Base-by-base conservation (phyloP, 2,113 vertebrate genomes). In the Saiga tatarica region DNA sequence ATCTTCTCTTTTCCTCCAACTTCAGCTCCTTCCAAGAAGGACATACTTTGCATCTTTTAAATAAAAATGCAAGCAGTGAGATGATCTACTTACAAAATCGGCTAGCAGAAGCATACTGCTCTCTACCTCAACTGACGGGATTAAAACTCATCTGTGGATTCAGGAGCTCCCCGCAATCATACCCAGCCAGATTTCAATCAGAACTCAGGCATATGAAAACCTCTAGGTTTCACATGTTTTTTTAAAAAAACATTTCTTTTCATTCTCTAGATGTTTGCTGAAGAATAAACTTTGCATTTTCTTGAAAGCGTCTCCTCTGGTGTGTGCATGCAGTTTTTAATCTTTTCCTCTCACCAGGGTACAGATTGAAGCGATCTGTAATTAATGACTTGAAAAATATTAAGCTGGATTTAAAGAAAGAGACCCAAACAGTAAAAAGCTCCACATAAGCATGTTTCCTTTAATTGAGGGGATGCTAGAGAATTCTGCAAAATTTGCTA, bases 141-240 rank as follows among this genome's bases (percentile, higher is more conserved):
- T 98, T 98, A 98, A 98, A 98, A 98, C 95, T 98, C 85, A 84
- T 97, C 97, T 97, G 84, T 97, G 96, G 98, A 98, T 98, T 89
- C 96, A 98, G 98, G 94, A 95, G 91, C 90, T 97, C 93, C 89
- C 95, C 94, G 67, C 98, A 98, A 98, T 99, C 98, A 98, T 91
- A 98, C 97, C 95, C 95, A 98, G 87, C 28, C 94, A 98, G 94
- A 97, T 97, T 98, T 98, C 97, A 98, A 42, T 98, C 98, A 98
- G 95, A 99, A 98, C 74, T 96, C 87, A 92, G 92, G 90, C 94
- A 96, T 90, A 91, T 97, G 96, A 98, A 98, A 98, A 67, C 60
- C 23, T 97, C 74, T 98, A 96, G 81, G 87, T 98, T 98, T 98
- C 97, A 95, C 89, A 89, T 87, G 59, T 87, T 98, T 98, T 97